Evolutionary conservation across 2,797 vertebrate genomes (phyloP).

Genomic region (Trachurus trachurus): DNA sequence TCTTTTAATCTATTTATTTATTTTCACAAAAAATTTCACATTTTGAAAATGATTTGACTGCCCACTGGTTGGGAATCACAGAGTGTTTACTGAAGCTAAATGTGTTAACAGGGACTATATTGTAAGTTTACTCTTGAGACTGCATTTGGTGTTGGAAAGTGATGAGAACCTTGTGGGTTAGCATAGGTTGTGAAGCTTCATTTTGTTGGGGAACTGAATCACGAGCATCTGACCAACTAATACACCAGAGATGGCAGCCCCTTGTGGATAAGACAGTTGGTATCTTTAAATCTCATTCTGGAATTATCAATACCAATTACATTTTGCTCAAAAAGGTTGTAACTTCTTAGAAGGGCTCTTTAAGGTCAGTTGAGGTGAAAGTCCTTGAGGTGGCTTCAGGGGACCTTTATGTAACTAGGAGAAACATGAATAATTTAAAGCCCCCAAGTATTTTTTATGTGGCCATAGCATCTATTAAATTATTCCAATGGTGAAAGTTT

Average conservation of each 20-base stretch:
- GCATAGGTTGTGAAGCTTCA: too few relatives aligned
- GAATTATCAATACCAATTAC: background rate
- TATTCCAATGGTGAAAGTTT: background rate
- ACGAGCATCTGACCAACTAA: background rate
- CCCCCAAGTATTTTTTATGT: background rate
- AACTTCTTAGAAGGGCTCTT: background rate
- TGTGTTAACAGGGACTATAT: background rate
- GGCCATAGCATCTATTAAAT: background rate
- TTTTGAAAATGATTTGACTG: too few relatives aligned
- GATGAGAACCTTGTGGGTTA: too few relatives aligned
- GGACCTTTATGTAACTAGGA: background rate
- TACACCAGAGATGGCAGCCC: background rate
- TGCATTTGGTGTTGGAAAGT: too few relatives aligned
- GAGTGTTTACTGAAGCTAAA: background rate
- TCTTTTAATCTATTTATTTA: too few relatives aligned
- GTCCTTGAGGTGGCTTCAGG: background rate
- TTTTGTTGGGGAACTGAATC: background rate
- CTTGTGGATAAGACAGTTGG: too few relatives aligned
- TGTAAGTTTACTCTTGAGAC: too few relatives aligned
- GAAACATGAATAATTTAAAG: constrained; percentile 6
- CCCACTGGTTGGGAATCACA: background rate
- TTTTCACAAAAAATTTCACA: too few relatives aligned
- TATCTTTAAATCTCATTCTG: background rate
- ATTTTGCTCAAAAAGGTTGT: background rate
- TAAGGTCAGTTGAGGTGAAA: background rate